Conservation (phyloP, 2,888 invertebrate genomes). For the Macaria liturata region DNA sequence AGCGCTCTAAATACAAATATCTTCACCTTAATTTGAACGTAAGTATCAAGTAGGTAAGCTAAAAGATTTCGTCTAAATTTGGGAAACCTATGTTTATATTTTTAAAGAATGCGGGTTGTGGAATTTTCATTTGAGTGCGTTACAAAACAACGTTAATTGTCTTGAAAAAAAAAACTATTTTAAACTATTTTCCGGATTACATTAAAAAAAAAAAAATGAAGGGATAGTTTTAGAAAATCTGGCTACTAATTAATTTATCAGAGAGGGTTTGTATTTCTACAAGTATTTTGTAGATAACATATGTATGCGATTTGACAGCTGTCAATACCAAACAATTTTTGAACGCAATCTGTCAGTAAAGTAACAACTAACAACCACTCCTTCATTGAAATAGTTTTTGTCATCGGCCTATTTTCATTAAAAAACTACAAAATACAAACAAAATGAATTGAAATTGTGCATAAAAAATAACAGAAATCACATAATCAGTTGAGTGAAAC, state of each 20-base stretch:
- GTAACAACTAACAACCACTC: slow-evolving; percentile 41
- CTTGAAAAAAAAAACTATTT: too few species aligned
- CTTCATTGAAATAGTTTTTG: slow-evolving; percentile 29
- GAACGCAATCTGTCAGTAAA: slow-evolving; percentile 37
- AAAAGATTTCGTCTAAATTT: too few species aligned
- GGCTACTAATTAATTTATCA: too few species aligned
- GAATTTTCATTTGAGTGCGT: too few species aligned
- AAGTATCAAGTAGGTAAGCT: neutral
- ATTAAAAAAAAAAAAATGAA: too few species aligned
- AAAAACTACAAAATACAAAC: slow-evolving; percentile 7
- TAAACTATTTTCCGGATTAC: too few species aligned
- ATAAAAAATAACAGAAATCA: slow-evolving; percentile 20
- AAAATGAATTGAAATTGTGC: slow-evolving; percentile 32
- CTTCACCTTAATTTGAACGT: slow-evolving; percentile 8
- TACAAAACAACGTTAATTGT: too few species aligned
- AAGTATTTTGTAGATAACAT: too few species aligned
- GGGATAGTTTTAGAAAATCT: too few species aligned
- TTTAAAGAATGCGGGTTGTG: too few species aligned
- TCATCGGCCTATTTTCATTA: slow-evolving; percentile 26
- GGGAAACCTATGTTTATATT: too few species aligned
- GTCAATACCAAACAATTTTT: slow-evolving; percentile 27
- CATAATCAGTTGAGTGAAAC: slow-evolving; percentile 4
- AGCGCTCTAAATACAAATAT: slow-evolving; percentile 4
- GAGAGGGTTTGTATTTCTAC: too few species aligned
- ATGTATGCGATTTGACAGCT: neutral